These are phyloP conservation scores for Eupithecia tripunctaria DNA, from an alignment of 2,888 invertebrate genomes.

Conservation along the genomic window DNA sequence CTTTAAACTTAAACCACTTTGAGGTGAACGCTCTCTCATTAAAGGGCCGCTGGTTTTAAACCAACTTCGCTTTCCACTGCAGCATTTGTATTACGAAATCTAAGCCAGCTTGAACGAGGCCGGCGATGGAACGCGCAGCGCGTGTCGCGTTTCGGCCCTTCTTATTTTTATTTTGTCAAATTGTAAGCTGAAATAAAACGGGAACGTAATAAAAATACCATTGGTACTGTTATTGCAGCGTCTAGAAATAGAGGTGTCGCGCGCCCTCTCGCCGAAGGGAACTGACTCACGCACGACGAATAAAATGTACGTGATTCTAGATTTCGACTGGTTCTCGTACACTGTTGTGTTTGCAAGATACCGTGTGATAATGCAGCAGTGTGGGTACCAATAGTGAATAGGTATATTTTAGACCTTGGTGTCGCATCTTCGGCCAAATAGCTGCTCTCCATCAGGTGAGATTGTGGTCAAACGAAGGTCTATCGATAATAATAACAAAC, in stretches of 20 bases:
- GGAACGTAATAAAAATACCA: constrained; percentile 83
- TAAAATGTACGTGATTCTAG: constrained; percentile 6
- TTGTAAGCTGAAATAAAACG: constrained; percentile 83
- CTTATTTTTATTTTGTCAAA: constrained; percentile 84
- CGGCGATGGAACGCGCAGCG: constrained; percentile 35
- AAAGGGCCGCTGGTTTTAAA: constrained; percentile 74
- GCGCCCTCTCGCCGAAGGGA: constrained; percentile 52
- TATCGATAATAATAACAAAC: no score
- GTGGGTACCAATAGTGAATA: no score
- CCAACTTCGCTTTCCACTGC: constrained; percentile 56
- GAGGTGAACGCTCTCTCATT: constrained; percentile 81
- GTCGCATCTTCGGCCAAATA: no score
- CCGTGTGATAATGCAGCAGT: background rate
- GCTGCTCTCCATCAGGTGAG: no score
- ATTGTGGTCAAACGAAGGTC: no score
- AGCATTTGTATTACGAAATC: constrained; percentile 27
- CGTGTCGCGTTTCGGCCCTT: constrained; percentile 73
- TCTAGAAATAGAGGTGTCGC: constrained; percentile 73
- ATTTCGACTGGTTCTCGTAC: background rate
- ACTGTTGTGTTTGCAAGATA: background rate
- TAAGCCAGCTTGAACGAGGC: no score
- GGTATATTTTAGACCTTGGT: no score
- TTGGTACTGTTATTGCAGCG: constrained; percentile 80
- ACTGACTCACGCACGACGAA: constrained; percentile 38
- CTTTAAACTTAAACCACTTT: constrained; percentile 67